Conservation (phyloP, 2,888 invertebrate species). For the Ochropleura plecta region DNA sequence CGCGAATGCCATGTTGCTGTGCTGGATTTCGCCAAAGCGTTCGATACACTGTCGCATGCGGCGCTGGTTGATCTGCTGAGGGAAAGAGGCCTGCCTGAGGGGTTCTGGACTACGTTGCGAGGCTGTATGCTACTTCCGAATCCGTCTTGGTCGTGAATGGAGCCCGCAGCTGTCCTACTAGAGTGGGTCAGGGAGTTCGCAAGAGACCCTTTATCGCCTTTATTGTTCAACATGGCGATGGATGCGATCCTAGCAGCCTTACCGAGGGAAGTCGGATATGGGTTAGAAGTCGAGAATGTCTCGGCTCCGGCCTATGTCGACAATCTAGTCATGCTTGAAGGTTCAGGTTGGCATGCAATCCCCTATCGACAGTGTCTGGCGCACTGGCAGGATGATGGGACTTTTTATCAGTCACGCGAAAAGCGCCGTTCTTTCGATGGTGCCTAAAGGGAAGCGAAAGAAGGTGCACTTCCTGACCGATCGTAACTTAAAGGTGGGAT, state of each 20-base stretch:
- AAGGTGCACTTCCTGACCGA: conserved; percentile 58
- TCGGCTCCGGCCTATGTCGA: conserved; percentile 78
- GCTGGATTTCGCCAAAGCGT: conserved; percentile 82
- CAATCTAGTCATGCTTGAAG: conserved; percentile 72
- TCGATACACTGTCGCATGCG: conserved; percentile 74
- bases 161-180: conserved; percentile 58
- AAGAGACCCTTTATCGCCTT: conserved; percentile 77
- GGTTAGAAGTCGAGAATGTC: conserved; percentile 54
- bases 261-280: conserved; percentile 53
- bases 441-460: conserved; percentile 65
- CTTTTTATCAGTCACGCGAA: conserved; percentile 66
- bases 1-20: conserved; percentile 75
- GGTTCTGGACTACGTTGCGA: conserved; percentile 70
- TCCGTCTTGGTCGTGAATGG: conserved; percentile 52
- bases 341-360: too few species aligned
- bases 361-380: too few species aligned
- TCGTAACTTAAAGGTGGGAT: conserved; percentile 54
- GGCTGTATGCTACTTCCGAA: conserved; percentile 70
- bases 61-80: conserved; percentile 65
- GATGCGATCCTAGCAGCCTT: conserved; percentile 60
- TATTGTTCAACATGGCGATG: conserved; percentile 74
- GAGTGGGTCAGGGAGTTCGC: conserved; percentile 74
- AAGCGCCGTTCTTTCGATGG: conserved; percentile 61
- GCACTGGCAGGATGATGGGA: too few species aligned
- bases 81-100: conserved; percentile 70